phyloP scores from a whole-genome alignment of 2,888 invertebrate species.

The Tuta absoluta region DNA sequence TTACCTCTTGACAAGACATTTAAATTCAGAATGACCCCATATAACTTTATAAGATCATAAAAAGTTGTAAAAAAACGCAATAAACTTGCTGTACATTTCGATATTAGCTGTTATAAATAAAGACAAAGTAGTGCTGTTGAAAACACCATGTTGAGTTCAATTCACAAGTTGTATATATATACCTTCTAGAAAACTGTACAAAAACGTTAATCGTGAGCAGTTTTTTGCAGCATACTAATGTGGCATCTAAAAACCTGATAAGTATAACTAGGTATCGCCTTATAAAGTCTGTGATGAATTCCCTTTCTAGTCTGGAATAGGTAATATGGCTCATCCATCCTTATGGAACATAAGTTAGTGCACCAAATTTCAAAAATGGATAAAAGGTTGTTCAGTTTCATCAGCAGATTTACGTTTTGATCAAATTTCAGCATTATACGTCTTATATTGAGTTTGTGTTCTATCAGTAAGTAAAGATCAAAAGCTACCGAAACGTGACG shows the following conservation, averaged over 20 bases:
- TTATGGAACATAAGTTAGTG: background rate
- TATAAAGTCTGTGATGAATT: slow-evolving; percentile 5
- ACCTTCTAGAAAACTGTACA: background rate
- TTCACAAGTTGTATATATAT: background rate
- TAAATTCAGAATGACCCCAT: slow-evolving; percentile 55
- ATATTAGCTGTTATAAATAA: slow-evolving; percentile 23
- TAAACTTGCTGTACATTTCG: slow-evolving; percentile 28
- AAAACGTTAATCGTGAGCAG: background rate
- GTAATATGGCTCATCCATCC: background rate
- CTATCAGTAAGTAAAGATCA: too few species aligned
- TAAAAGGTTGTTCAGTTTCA: too few species aligned
- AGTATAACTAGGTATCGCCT: slow-evolving; percentile 6
- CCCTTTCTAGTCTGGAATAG: background rate
- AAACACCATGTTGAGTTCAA: slow-evolving; percentile 6
- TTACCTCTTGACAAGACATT: slow-evolving; percentile 53
- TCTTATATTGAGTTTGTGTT: too few species aligned
- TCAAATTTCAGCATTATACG: background rate
- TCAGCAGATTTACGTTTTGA: too few species aligned
- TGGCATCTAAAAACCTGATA: background rate
- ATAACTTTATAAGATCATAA: slow-evolving; percentile 58
- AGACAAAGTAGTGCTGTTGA: slow-evolving; percentile 21
- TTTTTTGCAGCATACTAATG: background rate
- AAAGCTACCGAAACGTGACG: too few species aligned
- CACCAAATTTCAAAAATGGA: too few species aligned
- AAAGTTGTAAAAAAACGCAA: slow-evolving; percentile 30